Base-by-base conservation (phyloP, 2,113 vertebrate genomes). In the Synchiropus splendidus region DNA sequence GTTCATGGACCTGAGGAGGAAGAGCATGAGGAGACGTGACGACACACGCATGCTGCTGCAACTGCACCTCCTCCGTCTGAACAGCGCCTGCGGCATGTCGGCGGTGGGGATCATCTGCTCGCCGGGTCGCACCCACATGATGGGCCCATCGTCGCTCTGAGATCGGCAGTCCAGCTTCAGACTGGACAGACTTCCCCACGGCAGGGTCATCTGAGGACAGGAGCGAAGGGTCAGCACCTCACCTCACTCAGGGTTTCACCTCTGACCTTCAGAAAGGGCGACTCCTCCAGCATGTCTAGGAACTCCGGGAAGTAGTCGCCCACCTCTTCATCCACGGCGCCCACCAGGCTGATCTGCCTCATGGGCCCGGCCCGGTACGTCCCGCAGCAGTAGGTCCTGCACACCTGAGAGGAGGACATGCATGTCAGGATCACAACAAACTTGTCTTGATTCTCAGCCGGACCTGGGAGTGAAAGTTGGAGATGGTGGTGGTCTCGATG, bases 401-500 rank as follows among this genome's bases (percentile, higher is more conserved):
- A 79, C 52, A 79, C 79, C 79, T 82, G 52, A 59, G 46, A 21
- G 36, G 9, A 16, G 9, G 18, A 18, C 9, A 14, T 31, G 21
- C 30, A 42, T n/a, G n/a, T n/a, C n/a, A n/a, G n/a, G n/a, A n/a
- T n/a, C n/a, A n/a, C n/a, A n/a, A n/a, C n/a, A n/a, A n/a, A n/a
- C n/a, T n/a, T n/a, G n/a, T n/a, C n/a, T n/a, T n/a, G n/a, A n/a
- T 32, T 32, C 2, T 39, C 38, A 14, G 10, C 49, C 54, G 6
- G 54, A 74, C 95, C 95, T 98, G 94, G 87, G 91, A 85, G 78
- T 97, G 92, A 83, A 98, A 98, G 73, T 91, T 95, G 55, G 89
- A 88, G 74, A 98, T 98, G 2, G 94, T 98, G 38, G 94, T 98
- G 27, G 95, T 98, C 83, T 97, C 95, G 30, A 98, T 98, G 80